Base-by-base conservation (phyloP, 2,797 vertebrate species). In the Bovichtus diacanthus region DNA sequence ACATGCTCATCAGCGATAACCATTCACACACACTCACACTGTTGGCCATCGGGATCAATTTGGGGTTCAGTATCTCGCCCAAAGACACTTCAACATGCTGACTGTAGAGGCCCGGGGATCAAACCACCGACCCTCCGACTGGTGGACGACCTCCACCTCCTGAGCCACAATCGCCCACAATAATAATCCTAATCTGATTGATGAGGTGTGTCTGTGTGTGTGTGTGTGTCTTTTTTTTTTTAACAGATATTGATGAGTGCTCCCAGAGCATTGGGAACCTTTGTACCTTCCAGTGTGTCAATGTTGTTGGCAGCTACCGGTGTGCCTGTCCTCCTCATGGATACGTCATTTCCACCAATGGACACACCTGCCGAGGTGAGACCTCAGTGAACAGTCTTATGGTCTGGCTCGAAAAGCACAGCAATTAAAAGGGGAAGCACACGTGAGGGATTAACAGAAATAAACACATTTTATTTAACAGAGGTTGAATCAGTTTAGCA, bases 211-310 rank as follows among this genome's bases (percentile, higher is more conserved):
- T 54, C 11, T 67, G 23, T 63, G 16, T 58, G 8, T 67, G 1
- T 55, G n/a, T n/a, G n/a, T n/a, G n/a, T n/a, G n/a, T n/a, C n/a
- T n/a, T n/a, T n/a, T n/a, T 9, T 70, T 25, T 46, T 60, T 59
- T 2, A 29, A 43, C 94, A 99, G 98, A 99, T 91, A 97, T 99
- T 0, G 96, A 99, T 1, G 98, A 99, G 86, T 99, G 98, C 50
- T 88, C 95, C 0, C 97, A 97, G 88, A 97, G 95, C 19, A 95
- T 96, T 0, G 94, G 96, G 68, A 96, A 96, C 75, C 95, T 98
- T 31, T 99, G 98, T 68, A 92, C 95, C 21, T 99, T 98, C 94
- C 94, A 96, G 92, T 99, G 98, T 0, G 39, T 98, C n/a, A 99
- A 99, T 1, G 92, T 96, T 9, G 95, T 95, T 0, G 98, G 98